These are phyloP conservation scores for Steromphala cineraria DNA, from an alignment of 2,888 invertebrate species.

Conservation along the genomic window DNA sequence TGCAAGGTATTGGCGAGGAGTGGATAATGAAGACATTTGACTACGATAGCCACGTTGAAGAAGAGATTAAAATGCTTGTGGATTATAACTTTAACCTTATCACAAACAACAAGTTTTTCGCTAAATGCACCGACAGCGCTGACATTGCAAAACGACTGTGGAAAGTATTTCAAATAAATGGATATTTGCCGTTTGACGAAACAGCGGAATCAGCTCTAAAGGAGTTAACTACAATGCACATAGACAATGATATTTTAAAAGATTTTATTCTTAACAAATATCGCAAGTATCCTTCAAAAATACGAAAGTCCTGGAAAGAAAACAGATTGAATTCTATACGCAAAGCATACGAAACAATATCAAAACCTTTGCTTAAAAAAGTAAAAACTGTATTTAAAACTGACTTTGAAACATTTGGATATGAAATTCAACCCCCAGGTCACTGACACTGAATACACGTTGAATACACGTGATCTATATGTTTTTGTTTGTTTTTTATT, in stretches of 20 bases:
- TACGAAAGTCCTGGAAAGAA: conserved; percentile 27
- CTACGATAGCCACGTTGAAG: conserved; percentile 23
- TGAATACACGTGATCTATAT: too few species aligned
- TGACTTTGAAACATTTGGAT: conserved; percentile 44
- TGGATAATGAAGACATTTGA: conserved; percentile 20
- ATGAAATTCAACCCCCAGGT: conserved; percentile 23
- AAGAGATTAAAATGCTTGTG: conserved; percentile 37
- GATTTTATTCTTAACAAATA: conserved; percentile 16
- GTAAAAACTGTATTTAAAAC: conserved; percentile 34
- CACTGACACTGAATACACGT: too few species aligned
- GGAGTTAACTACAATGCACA: background rate
- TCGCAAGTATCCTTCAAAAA: conserved; percentile 15
- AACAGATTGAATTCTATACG: conserved; percentile 29
- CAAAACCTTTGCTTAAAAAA: conserved; percentile 23
- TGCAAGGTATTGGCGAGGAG: conserved; percentile 35
- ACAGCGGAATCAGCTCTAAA: conserved; percentile 21
- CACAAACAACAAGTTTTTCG: conserved; percentile 11
- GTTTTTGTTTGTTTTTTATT: too few species aligned
- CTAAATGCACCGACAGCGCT: conserved; percentile 24
- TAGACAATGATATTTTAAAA: conserved; percentile 8
- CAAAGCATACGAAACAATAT: conserved; percentile 34
- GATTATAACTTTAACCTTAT: conserved; percentile 39
- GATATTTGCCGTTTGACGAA: conserved; percentile 42
- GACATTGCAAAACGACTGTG: conserved; percentile 41
- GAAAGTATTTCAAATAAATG: conserved; percentile 48